Evolutionary conservation across 2,113 vertebrate genomes (phyloP), one percentile per base, ranked within the genome.

Genomic region (Synodontis membranacea): DNA sequence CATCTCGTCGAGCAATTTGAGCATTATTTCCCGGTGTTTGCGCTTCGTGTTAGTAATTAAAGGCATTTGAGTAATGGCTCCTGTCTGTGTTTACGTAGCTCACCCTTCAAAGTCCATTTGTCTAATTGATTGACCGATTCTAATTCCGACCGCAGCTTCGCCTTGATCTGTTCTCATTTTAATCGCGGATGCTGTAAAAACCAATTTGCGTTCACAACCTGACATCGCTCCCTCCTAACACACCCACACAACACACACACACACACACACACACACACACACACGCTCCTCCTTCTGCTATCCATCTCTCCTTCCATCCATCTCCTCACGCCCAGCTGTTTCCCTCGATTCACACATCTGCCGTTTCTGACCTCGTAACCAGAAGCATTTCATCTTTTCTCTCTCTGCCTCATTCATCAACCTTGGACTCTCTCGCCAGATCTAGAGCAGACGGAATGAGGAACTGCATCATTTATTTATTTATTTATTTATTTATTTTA

Each of bases 41-140:
- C 62, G 60, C 78, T 58, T 39, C 7, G 82, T 46, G 81, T 75
- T 75, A 48, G 84, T 89, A 83, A 89, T 88, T 80, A 87, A 89
- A 79, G 31, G 68, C 10, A 12, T 50, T 34, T 86, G 88, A 86
- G 82, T 86, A 84, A 86, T 83, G 86, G 85, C 80, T 74, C 82
- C 80, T 87, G 88, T 66, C 80, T 72, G 42, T 58, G 80, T 34
- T 68, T 62, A 34, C 58, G 68, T 64, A 88, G 84, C 66, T 72
- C 70, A 58, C 66, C 76, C 81, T 56, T 34, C 86, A 21, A 17
- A 78, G 80, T 70, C 75, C 44, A 84, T 88, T 80, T 28, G 76
- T 88, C 66, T 62, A 56, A 48, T 72, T 87, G 88, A 89, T 82
- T 42, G 64, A 75, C 70, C 52, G 84, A 88, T 80, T 44, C 52